A percentile compares a stretch with the other conserved stretches of the same genome.
phyloP scores from a whole-genome alignment of 2,797 vertebrate species.

The Tiaroga cobitis region DNA sequence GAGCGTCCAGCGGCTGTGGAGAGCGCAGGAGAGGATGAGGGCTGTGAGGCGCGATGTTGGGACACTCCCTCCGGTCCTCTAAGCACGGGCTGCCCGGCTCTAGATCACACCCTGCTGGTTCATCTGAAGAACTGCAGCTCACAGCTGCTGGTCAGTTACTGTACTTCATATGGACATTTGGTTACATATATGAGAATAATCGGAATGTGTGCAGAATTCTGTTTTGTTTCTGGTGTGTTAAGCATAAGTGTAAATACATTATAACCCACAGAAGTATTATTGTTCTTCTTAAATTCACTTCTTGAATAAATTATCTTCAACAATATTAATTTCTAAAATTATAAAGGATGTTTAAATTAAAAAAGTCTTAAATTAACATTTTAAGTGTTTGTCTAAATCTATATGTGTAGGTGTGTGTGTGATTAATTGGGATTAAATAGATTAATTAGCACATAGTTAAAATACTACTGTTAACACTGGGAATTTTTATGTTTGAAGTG shows the following conservation, averaged over 20 bases:
- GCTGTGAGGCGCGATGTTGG: slow-evolving; percentile 68
- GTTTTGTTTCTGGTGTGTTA: neutral
- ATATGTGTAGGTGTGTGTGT: neutral
- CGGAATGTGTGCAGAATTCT: neutral
- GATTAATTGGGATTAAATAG: neutral
- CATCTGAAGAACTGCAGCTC: slow-evolving; percentile 88
- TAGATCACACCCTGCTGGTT: slow-evolving; percentile 85
- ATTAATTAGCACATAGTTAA: neutral
- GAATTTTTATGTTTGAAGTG: neutral
- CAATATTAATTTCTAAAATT: neutral
- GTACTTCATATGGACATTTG: neutral
- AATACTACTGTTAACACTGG: neutral
- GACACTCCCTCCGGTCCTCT: slow-evolving; percentile 77
- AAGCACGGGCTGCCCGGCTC: slow-evolving; percentile 82
- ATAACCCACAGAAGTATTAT: neutral
- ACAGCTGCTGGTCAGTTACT: slow-evolving; percentile 86
- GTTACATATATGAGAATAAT: neutral
- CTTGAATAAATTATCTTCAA: neutral
- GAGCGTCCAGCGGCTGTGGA: slow-evolving; percentile 56
- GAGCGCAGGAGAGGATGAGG: slow-evolving; percentile 58
- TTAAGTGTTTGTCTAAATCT: neutral
- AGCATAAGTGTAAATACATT: neutral
- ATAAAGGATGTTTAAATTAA: neutral
- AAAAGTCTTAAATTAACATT: neutral
- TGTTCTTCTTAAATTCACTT: neutral